A percentile compares a stretch with the other conserved stretches of the same genome.
These are phyloP conservation scores for Cecidostiba fungosa DNA, from an alignment of 2,888 invertebrate genomes.

Conservation along the genomic window DNA sequence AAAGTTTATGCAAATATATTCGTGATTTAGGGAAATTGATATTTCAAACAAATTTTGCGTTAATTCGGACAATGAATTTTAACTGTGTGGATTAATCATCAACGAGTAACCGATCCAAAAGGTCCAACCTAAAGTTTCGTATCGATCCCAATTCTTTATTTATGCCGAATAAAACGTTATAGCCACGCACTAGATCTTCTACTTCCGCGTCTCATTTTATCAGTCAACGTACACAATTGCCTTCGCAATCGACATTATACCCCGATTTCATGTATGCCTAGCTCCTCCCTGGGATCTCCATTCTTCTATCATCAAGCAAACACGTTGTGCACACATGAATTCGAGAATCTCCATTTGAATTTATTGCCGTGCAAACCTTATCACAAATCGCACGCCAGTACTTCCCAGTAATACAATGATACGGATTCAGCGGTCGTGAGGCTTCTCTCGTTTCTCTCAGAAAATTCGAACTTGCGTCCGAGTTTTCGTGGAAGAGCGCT, in stretches of 20 bases:
- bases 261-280: slow-evolving; percentile 40
- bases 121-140: no score
- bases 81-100: no score
- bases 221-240: slow-evolving; percentile 49
- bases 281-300: neutral
- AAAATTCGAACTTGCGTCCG: slow-evolving; percentile 28
- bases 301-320: slow-evolving; percentile 10
- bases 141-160: neutral
- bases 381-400: slow-evolving; percentile 62
- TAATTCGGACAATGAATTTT: no score
- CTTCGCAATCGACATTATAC: slow-evolving; percentile 42
- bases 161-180: slow-evolving; percentile 7
- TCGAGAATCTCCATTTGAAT: slow-evolving; percentile 48
- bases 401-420: slow-evolving; percentile 66
- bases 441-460: slow-evolving; percentile 15
- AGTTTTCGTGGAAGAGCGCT: neutral
- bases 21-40: no score
- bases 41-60: no score
- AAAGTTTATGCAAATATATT: no score
- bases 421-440: slow-evolving; percentile 34
- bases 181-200: slow-evolving; percentile 13
- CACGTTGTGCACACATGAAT: slow-evolving; percentile 8
- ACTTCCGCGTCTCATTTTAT: slow-evolving; percentile 52
- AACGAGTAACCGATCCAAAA: no score
- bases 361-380: slow-evolving; percentile 62